Base-by-base conservation (phyloP, 2,797 vertebrate species). In the Danionella dracula region DNA sequence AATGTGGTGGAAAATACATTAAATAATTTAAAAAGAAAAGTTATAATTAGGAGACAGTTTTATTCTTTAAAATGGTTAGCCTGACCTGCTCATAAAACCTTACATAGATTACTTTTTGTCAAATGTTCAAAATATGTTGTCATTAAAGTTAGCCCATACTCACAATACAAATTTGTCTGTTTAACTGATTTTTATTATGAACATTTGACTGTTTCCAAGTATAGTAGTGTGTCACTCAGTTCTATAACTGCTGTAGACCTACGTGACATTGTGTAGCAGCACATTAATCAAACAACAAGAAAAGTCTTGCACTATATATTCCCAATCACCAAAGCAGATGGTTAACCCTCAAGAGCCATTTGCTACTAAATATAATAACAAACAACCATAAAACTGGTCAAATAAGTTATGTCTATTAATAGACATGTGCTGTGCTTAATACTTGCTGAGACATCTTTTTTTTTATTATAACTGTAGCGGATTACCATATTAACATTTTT, bases 401-500 rank as follows among this genome's bases (percentile, higher is more conserved):
- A 49, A 38, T 59, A 48, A 20, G 15, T 31, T 4, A 11, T 17
- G 32, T 19, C 53, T 55, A 45, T 45, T 49, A 68, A 67, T 40
- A 44, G 41, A 57, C 60, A 16, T 45, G 16, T 32, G 35, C 41
- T 32, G 10, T 8, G 16, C 65, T 65, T 74, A 62, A 67, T 73
- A 53, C 49, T 51, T 13, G 32, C 74, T 50, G 65, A 76, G 59
- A 77, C 71, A 66, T 70, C 65, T 64, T 68, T 53, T 64, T 46
- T 45, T 77, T 76, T 84, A 73, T 80, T 85, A 87, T 86, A 81
- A 83, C 81, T 82, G 83, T 78, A 75, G 82, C 59, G 82, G 82
- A 91, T 91, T 88, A 88, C 87, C 85, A 83, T 86, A 75, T 76
- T 53, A 84, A 72, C 77, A 81, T 82, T 86, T 89, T 27, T n/a